Percentiles rank a stretch among this genome's conserved stretches.
These are phyloP conservation scores for Zaprionus lineosus DNA, from an alignment of 2,888 invertebrate species.

Conservation along the genomic window DNA sequence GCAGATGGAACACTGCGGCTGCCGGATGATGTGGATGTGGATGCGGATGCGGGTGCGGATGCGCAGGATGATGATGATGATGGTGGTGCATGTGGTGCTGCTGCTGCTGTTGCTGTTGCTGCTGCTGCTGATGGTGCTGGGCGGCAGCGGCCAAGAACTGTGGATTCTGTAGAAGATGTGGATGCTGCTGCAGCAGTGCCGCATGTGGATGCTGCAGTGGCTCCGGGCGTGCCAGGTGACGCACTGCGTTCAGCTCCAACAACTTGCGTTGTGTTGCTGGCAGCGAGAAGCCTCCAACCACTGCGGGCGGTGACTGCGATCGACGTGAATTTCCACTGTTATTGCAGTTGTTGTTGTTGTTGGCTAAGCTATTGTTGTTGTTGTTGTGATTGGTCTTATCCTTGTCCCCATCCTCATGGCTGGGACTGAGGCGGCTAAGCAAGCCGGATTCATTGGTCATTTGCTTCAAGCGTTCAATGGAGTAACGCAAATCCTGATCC, in stretches of 20 bases:
- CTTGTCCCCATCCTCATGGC: slow-evolving; percentile 55
- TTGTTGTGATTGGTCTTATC: slow-evolving; percentile 63
- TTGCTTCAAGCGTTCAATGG: slow-evolving; percentile 82
- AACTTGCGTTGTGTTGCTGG: slow-evolving; percentile 75
- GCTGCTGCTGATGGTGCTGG: slow-evolving; percentile 68
- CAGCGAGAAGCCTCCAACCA: slow-evolving; percentile 39
- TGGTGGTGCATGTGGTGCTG: slow-evolving; percentile 59
- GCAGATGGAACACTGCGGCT: slow-evolving; percentile 70
- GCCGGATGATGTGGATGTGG: slow-evolving; percentile 39
- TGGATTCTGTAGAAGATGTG: slow-evolving; percentile 79
- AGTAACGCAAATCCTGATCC: slow-evolving; percentile 78
- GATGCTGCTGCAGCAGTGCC: slow-evolving; percentile 78
- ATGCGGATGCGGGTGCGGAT: slow-evolving; percentile 34
- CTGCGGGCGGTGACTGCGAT: slow-evolving; percentile 60
- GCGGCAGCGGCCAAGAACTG: slow-evolving; percentile 79
- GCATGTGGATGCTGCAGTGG: slow-evolving; percentile 81
- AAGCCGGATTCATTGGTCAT: slow-evolving; percentile 79
- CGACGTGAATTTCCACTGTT: slow-evolving; percentile 44
- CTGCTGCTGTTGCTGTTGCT: slow-evolving; percentile 55
- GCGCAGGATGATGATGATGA: slow-evolving; percentile 40
- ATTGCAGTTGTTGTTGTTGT: slow-evolving; percentile 45
- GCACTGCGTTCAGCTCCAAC: slow-evolving; percentile 68
- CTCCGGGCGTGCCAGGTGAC: slow-evolving; percentile 80
- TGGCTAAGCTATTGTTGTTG: slow-evolving; percentile 46
- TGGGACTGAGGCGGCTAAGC: slow-evolving; percentile 81